Evolutionary conservation across 2,888 invertebrate genomes (phyloP), one percentile per base, ranked within the genome.

Genomic region (Balanococcus diminutus): DNA sequence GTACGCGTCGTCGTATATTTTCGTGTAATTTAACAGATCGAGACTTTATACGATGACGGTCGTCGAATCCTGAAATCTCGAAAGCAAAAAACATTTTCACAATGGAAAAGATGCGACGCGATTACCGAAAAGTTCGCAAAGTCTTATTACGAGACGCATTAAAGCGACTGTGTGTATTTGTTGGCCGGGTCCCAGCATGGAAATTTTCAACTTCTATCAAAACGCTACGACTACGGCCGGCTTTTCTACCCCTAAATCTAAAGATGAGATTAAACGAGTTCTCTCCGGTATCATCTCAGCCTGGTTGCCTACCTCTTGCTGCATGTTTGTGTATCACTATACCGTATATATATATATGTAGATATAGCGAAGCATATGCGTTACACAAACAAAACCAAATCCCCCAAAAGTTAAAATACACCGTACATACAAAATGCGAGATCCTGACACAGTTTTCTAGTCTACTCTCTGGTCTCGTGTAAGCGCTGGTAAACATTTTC

Each of bases 241-340:
- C 51, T 19, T 51, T 19, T 67, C 28, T 67, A n/a, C 28, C 25
- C 61, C 61, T 67, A 67, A 67, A 67, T 67, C 61, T 67, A 28
- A 67, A 67, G 61, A 67, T 67, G 61, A 67, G 61, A 67, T 67
- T 67, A 67, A 67, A 67, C 61, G 61, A 67, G 28, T 67, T 67
- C 61, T 67, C 61, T 51, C 19, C 51, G 51, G 61, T 67, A 67
- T 67, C 61, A 28, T 67, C 61, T 51, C 51, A 19, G 51, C 51
- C 19, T 19, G 51, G 3, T 51, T 9, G 51, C 51, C 19, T 51
- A 51, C 51, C n/a, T 51, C 19, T n/a, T 51, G 8, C 3, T 22
- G 4, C 19, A 8, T 56, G 19, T 56, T 19, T 56, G 56, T 19
- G 3, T 56, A 56, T 56, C 42, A 9, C 42, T 42, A 42, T 42